These are phyloP conservation scores for Liparis tanakae DNA, from an alignment of 2,797 vertebrate genomes.

Conservation along the genomic window DNA sequence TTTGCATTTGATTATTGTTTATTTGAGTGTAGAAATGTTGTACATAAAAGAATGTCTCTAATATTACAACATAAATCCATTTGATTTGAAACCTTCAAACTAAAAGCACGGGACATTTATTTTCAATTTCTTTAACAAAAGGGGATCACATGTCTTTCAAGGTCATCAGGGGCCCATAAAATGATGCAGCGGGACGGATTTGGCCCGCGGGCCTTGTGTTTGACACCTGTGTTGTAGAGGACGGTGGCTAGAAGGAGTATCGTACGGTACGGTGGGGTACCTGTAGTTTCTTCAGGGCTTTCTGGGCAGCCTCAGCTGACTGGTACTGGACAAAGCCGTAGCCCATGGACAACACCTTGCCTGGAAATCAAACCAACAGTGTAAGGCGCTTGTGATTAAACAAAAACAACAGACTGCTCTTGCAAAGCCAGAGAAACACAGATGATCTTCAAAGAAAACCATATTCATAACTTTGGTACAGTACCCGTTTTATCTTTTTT, in stretches of 20 bases:
- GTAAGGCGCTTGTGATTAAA: not conserved
- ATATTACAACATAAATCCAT: too few relatives aligned
- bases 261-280: conserved; percentile 80
- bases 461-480: not conserved
- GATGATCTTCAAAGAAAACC: not conserved
- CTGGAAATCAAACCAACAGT: conserved; percentile 73
- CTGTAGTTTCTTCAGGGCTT: conserved; percentile 92
- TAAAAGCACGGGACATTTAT: too few relatives aligned
- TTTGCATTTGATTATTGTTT: too few relatives aligned
- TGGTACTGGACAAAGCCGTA: conserved; percentile 96
- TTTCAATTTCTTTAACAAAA: too few relatives aligned
- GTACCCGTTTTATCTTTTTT: conserved; percentile 95
- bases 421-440: not conserved
- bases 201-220: too few relatives aligned
- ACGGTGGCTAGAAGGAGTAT: not conserved
- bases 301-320: conserved; percentile 91
- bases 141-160: too few relatives aligned
- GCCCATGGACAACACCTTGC: conserved; percentile 91
- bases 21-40: too few relatives aligned
- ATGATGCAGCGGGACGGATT: too few relatives aligned
- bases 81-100: too few relatives aligned
- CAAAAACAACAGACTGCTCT: not conserved
- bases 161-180: too few relatives aligned
- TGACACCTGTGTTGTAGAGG: not conserved
- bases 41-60: too few relatives aligned